Evolutionary conservation across 2,113 vertebrate species (phyloP), one percentile per base, ranked within the genome.

Genomic region (Calcarius ornatus): DNA sequence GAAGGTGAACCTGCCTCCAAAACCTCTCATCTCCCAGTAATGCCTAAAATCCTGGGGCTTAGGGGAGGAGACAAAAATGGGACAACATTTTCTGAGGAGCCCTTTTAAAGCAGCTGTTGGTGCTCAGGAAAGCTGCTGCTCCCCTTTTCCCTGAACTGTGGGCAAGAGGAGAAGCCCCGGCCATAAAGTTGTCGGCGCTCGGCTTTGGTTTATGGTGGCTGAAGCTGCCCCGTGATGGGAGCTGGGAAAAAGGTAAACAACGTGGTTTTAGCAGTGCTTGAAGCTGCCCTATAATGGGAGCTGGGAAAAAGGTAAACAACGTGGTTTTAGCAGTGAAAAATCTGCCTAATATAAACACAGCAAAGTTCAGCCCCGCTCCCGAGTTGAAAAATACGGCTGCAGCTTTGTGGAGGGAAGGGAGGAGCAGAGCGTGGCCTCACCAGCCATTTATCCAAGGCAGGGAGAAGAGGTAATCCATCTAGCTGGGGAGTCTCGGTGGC

Each of bases 311-410:
- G 86, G 97, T 97, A 97, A 98, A 88, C 97, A 97, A 84, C 78
- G 31, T 66, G 70, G 95, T 81, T 96, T 97, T 64, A 97, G 66
- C 94, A 65, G 85, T 98, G 98, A 98, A 98, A 98, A 98, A 98
- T 97, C 96, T 56, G 77, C 96, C 97, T 98, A 95, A 98, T 98
- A 97, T 97, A 97, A 98, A 95, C 78, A 85, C 82, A 65, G 88
- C 81, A 5, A 8, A 88, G 83, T 92, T 53, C 85, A n/a, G 75
- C 81, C 95, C 95, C 78, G 65, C 37, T 96, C 94, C 91, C 92
- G 77, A 96, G 90, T 90, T 96, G 95, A 96, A 87, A 97, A 98
- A 98, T 97, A 96, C 5, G 79, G 63, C 89, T 19, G 73, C 81
- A 51, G 72, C 45, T 6, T 95, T 86, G 97, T 5, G 85, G 96